These are phyloP conservation scores for Orius laevigatus DNA, from an alignment of 1,140 invertebrate genomes.

Conservation along the genomic window DNA sequence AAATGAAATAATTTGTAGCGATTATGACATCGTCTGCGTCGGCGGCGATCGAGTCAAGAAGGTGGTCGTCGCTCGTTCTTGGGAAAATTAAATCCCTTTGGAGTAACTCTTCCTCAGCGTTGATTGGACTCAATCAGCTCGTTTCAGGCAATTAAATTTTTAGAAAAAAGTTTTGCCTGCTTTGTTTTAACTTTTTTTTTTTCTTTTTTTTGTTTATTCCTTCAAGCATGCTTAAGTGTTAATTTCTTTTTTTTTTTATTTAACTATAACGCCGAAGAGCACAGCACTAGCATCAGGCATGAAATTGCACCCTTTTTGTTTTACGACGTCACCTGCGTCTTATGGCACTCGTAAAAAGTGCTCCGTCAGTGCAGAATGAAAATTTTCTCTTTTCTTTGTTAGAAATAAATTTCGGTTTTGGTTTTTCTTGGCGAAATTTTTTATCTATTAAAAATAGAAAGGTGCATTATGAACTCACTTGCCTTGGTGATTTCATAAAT, in stretches of 20 bases:
- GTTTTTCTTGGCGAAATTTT: background rate
- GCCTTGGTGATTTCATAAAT: too few species aligned
- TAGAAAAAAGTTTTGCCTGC: conserved; percentile 8
- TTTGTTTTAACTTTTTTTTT: conserved; percentile 5
- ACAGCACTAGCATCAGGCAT: too few species aligned
- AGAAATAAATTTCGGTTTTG: background rate
- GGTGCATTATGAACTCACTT: background rate
- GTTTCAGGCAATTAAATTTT: conserved; percentile 25
- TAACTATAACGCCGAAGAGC: background rate
- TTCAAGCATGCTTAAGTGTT: background rate
- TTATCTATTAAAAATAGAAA: background rate
- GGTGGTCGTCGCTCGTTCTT: conserved; percentile 59
- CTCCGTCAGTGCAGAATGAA: too few species aligned
- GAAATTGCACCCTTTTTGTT: too few species aligned
- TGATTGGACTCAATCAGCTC: conserved; percentile 59
- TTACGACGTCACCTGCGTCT: too few species aligned
- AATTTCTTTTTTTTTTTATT: too few species aligned
- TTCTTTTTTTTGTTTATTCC: conserved; percentile 8
- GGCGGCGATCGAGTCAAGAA: conserved; percentile 35
- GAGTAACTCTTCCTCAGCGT: conserved; percentile 50
- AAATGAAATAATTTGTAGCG: conserved; percentile 6
- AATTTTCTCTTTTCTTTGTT: too few species aligned
- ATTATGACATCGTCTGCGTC: conserved; percentile 30
- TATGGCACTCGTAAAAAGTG: too few species aligned
- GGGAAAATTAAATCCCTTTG: conserved; percentile 74